phyloP scores from a whole-genome alignment of 2,888 invertebrate genomes.

The Dicyrtoma fusca region DNA sequence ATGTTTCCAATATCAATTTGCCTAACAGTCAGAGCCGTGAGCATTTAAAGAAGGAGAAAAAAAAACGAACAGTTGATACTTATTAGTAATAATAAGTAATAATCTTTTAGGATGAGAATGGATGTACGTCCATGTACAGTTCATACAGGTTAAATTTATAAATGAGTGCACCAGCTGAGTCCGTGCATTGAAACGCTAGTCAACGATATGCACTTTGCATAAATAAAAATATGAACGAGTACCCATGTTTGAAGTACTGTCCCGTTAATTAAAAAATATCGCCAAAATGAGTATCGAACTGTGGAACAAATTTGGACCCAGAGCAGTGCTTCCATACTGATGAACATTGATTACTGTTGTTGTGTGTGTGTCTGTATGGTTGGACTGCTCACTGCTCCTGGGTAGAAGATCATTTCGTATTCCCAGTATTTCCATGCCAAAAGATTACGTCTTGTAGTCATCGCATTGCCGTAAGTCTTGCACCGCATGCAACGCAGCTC shows the following conservation, averaged over 20 bases:
- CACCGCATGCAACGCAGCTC: neutral
- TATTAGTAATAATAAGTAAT: neutral
- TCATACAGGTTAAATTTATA: neutral
- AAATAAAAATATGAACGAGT: neutral
- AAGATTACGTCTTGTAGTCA: too few relatives aligned
- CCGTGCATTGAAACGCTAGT: neutral
- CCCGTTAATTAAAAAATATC: slow-evolving; percentile 29
- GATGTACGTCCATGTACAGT: too few relatives aligned
- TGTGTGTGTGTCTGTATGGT: too few relatives aligned
- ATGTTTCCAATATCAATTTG: too few relatives aligned
- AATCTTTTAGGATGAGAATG: neutral
- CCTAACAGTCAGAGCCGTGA: neutral
- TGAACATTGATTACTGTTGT: too few relatives aligned
- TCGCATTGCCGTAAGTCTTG: neutral
- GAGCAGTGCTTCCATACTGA: too few relatives aligned
- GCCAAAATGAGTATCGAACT: neutral
- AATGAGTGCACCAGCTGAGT: neutral
- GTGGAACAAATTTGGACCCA: too few relatives aligned
- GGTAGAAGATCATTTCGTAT: too few relatives aligned
- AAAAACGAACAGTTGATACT: neutral
- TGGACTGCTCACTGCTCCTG: too few relatives aligned
- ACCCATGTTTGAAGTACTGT: neutral
- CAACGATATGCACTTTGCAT: slow-evolving; percentile 17
- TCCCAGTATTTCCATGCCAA: too few relatives aligned
- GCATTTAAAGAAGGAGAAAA: neutral